Evolutionary conservation across 2,888 invertebrate genomes (phyloP).

Genomic region (Hyposoter didymator): DNA sequence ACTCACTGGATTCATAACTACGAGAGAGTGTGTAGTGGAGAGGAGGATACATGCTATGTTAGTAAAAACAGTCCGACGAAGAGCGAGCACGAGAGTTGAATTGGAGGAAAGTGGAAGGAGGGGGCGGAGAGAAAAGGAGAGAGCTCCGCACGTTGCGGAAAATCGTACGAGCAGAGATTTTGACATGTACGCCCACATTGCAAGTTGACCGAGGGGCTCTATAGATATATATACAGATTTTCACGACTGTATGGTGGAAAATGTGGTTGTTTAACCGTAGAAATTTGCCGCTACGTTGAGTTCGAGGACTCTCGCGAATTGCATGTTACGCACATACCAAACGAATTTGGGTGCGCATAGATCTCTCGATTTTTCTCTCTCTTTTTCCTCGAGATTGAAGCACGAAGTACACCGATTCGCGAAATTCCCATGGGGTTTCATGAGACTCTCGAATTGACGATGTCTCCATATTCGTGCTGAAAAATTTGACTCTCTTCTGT

Average conservation of each 20-base stretch:
- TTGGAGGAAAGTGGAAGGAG: neutral
- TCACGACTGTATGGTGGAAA: constrained; percentile 4
- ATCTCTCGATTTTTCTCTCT: constrained; percentile 11
- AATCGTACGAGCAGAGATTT: constrained; percentile 43
- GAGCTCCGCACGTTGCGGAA: constrained; percentile 23
- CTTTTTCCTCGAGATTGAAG: neutral
- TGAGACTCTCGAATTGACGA: neutral
- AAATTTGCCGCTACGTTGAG: constrained; percentile 11
- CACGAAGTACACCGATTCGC: neutral
- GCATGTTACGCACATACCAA: constrained; percentile 50
- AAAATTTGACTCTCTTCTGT: neutral
- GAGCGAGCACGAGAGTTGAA: neutral
- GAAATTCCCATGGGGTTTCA: neutral
- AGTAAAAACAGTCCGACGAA: constrained; percentile 27
- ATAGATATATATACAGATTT: constrained; percentile 3
- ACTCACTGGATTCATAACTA: constrained; percentile 55
- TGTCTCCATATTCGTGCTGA: neutral
- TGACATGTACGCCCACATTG: constrained; percentile 1
- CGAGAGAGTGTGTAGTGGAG: constrained; percentile 32
- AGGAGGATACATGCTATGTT: constrained; percentile 2
- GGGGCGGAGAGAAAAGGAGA: neutral
- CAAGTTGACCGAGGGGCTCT: neutral
- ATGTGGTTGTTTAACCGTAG: constrained; percentile 7
- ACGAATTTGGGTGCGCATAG: constrained; percentile 12
- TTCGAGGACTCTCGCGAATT: constrained; percentile 33